Evolutionary conservation across 2,797 vertebrate genomes (phyloP), one percentile per base, ranked within the genome.

Genomic region (Scolopax bukidnonensis): DNA sequence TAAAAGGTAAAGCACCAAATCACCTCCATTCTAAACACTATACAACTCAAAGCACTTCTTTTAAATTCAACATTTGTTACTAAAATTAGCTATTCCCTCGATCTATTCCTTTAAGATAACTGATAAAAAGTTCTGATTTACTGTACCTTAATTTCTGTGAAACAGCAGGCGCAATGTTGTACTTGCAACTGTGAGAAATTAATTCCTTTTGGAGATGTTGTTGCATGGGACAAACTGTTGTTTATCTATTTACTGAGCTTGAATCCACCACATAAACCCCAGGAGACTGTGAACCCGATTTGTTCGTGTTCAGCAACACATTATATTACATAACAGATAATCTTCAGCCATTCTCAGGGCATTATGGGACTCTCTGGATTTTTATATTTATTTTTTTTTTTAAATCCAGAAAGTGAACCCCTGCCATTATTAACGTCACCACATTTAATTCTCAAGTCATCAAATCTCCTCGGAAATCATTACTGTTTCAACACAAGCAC

Each of bases 241-340:
- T 7, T 0, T 21, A 13, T 16, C 54, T 59, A 13, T 56, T 71
- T 54, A 47, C 81, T 38, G 85, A 51, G 80, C 76, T 18, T 11
- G 74, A 56, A 54, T 33, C 75, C 68, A 69, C 32, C 80, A 33
- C 4, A 0, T 30, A 33, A 90, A 81, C 61, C 36, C 40, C 60
- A 40, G 27, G 3, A 43, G 91, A 79, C 61, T 2, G 4, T 14
- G 10, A 76, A 41, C 67, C 89, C 56, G 45, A 36, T 86, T 78
- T 76, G 93, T 40, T 78, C 41, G 11, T 67, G 13, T 68, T 77
- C 65, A 47, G 88, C 28, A 7, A 90, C 94, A 77, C 77, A 19
- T 41, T 84, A 40, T 25, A 80, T 98, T 98, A 97, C 74, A 74
- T 94, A 98, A 98, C 19, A n/a, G 90, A 95, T 97, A 97, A 98